Percentiles rank a stretch among this genome's conserved stretches.
These are phyloP conservation scores for Alviniconcha strummeri DNA, from an alignment of 2,888 invertebrate species.

Conservation along the genomic window DNA sequence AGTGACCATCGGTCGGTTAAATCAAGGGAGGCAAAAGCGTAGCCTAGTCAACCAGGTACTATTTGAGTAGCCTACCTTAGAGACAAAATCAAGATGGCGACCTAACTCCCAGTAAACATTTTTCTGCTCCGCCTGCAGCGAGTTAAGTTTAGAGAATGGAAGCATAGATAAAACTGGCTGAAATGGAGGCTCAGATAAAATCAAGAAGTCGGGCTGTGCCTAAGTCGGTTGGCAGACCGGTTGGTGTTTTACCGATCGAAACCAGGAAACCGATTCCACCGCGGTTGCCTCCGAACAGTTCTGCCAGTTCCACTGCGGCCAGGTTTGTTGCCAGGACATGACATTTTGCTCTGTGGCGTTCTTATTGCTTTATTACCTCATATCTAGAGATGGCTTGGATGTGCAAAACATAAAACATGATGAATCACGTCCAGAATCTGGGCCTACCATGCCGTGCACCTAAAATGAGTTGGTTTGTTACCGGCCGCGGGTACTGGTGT, in stretches of 20 bases:
- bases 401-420: too few relatives aligned
- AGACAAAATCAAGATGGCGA: conserved; percentile 39
- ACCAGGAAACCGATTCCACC: conserved; percentile 40
- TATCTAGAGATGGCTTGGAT: too few relatives aligned
- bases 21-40: too few relatives aligned
- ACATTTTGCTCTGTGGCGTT: not conserved
- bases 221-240: conserved; percentile 54
- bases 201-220: conserved; percentile 54
- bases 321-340: not conserved
- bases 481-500: not conserved
- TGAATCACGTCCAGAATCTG: not conserved
- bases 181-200: conserved; percentile 53
- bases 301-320: not conserved
- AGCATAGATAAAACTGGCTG: conserved; percentile 24
- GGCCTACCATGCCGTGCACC: not conserved
- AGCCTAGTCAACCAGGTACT: too few relatives aligned
- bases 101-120: conserved; percentile 45
- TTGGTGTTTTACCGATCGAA: conserved; percentile 56
- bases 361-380: not conserved
- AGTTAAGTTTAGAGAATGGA: conserved; percentile 24
- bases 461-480: not conserved
- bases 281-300: conserved; percentile 18
- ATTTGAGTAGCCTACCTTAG: conserved; percentile 26
- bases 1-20: too few relatives aligned
- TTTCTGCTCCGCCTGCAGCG: not conserved